Evolutionary conservation across 2,797 vertebrate genomes (phyloP).

Genomic region (Pitangus sulphuratus): DNA sequence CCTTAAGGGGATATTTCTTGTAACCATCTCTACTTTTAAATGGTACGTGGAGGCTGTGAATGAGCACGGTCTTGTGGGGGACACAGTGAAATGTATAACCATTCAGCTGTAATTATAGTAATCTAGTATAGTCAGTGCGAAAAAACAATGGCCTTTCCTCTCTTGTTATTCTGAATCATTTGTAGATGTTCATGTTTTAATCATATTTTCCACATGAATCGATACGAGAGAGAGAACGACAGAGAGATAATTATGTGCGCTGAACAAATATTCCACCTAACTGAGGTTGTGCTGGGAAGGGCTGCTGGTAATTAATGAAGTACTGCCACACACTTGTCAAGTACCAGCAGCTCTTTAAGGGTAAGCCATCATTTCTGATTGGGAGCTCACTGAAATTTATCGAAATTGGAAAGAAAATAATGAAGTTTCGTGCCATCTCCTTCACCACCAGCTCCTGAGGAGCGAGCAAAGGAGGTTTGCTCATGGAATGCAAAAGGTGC

Average conservation of each 20-base stretch:
- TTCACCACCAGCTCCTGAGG: background rate
- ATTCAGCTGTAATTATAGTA: slow-evolving; percentile 68
- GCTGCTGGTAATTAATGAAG: slow-evolving; percentile 63
- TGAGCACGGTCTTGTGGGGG: background rate
- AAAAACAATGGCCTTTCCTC: slow-evolving; percentile 72
- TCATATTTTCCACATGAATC: slow-evolving; percentile 74
- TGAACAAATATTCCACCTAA: slow-evolving; percentile 65
- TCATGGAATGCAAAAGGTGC: background rate
- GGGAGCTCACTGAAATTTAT: slow-evolving; percentile 31
- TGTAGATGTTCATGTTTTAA: slow-evolving; percentile 74
- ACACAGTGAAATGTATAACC: slow-evolving; percentile 26
- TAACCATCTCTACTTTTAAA: slow-evolving; percentile 4
- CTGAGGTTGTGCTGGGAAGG: slow-evolving; percentile 39
- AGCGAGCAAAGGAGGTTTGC: background rate
- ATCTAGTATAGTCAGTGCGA: slow-evolving; percentile 57
- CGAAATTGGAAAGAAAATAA: slow-evolving; percentile 33
- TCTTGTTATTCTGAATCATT: slow-evolving; percentile 71
- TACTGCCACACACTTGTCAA: slow-evolving; percentile 66
- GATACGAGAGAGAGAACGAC: slow-evolving; percentile 40
- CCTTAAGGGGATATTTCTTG: slow-evolving; percentile 3
- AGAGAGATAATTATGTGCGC: slow-evolving; percentile 65
- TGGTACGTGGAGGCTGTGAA: background rate
- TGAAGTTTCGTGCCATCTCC: slow-evolving; percentile 16
- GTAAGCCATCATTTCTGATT: slow-evolving; percentile 57
- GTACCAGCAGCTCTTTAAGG: slow-evolving; percentile 39